Base-by-base conservation (phyloP, 2,797 vertebrate genomes). In the Esox lucius region DNA sequence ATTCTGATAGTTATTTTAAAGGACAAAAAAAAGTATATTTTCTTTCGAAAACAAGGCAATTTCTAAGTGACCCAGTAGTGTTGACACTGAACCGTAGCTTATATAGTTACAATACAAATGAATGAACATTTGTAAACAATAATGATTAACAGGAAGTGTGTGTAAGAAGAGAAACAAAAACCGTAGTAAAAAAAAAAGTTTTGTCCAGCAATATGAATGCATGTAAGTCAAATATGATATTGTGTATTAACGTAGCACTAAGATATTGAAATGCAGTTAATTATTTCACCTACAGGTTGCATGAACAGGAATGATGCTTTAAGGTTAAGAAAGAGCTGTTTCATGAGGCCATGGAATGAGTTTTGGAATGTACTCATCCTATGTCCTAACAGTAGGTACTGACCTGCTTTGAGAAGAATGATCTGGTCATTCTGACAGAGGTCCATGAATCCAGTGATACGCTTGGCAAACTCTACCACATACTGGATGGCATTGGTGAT, bases 391-490 rank as follows among this genome's bases (percentile, higher is more conserved):
- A 62, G 8, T 0, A 28, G 77, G 64, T 80, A 70, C 92, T 93
- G 84, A 96, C 96, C 96, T 91, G 96, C 95, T 95, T 97, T 97
- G 80, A 97, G 95, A 73, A 97, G 96, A 82, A 97, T 95, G 83
- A 98, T 98, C 89, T 98, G 96, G 90, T 97, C 96, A 0, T 98
- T 98, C 91, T 98, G 96, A 91, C 95, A 95, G 77, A 97, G 94
- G 82, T 97, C 96, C 96, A 97, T 95, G 94, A 98, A 98, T 87
- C 96, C 96, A 0, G 94, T 84, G 83, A 98, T 95, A 80, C 93
- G 95, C 87, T 98, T 97, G 88, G 96, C 96, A 1, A 97, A 98
- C 92, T 97, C 96, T 71, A 97, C 96, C 80, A 98, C 95, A 42
- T 97, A 97, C 92, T 98, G 96, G 89, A 97, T 95, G 87, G 96